phyloP scores from a whole-genome alignment of 2,888 invertebrate species.

The Brachyopa scutellaris region DNA sequence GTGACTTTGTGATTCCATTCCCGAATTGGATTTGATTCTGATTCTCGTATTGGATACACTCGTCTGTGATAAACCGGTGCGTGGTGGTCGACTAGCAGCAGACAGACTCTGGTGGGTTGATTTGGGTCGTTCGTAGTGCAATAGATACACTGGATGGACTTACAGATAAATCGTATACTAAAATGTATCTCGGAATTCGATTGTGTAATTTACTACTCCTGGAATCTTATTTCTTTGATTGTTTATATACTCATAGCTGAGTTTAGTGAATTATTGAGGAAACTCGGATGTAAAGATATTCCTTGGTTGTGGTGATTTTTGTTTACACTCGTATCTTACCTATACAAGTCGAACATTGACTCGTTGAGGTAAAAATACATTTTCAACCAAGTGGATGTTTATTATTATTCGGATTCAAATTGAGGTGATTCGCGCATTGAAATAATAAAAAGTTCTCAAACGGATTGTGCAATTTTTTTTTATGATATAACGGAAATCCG shows the following conservation, averaged over 20 bases:
- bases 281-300: too few relatives aligned
- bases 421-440: not conserved
- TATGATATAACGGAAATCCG: constrained; percentile 60
- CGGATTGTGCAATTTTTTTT: not conserved
- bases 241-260: constrained; percentile 29
- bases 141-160: constrained; percentile 20
- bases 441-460: not conserved
- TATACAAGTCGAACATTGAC: constrained; percentile 1
- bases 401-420: constrained; percentile 5
- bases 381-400: not conserved
- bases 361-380: constrained; percentile 14
- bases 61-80: constrained; percentile 25
- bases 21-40: constrained; percentile 43
- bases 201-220: constrained; percentile 43
- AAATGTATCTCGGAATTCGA: constrained; percentile 43
- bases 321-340: too few relatives aligned
- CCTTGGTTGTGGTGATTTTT: not conserved
- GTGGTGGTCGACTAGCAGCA: constrained; percentile 10
- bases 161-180: not conserved
- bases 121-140: constrained; percentile 46
- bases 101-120: constrained; percentile 62
- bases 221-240: constrained; percentile 17
- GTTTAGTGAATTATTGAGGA: constrained; percentile 23
- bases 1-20: constrained; percentile 18
- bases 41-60: constrained; percentile 6